Evolutionary conservation across 1,140 invertebrate genomes (phyloP).

Genomic region (Centruroides vittatus): DNA sequence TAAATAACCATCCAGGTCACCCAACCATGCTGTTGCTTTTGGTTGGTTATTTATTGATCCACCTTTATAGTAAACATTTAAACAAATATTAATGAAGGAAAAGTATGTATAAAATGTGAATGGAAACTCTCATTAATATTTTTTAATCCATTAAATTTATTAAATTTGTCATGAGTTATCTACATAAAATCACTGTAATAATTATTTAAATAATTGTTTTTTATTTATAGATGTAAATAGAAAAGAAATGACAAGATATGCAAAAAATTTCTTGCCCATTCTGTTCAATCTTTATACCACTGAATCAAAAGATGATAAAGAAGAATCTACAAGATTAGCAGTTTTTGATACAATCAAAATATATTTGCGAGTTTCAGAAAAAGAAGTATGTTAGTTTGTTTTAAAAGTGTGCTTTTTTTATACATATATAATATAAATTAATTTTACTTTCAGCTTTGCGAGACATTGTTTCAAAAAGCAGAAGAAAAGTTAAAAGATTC

Average conservation of each 20-base stretch:
- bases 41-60: too few relatives aligned
- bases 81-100: too few relatives aligned
- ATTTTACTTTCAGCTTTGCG: conserved; percentile 31
- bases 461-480: conserved; percentile 53
- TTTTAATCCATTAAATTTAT: too few relatives aligned
- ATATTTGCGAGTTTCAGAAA: conserved; percentile 51
- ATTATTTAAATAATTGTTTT: neutral
- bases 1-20: too few relatives aligned
- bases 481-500: conserved; percentile 40
- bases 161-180: too few relatives aligned
- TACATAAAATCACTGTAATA: too few relatives aligned
- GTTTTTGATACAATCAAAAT: conserved; percentile 62
- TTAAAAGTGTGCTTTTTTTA: neutral
- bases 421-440: neutral
- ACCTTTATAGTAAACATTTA: too few relatives aligned
- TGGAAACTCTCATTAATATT: too few relatives aligned
- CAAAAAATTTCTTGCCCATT: conserved; percentile 83
- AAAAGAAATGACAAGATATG: conserved; percentile 43
- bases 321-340: conserved; percentile 56
- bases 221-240: conserved; percentile 40
- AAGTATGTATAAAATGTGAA: too few relatives aligned
- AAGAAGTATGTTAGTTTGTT: conserved; percentile 7
- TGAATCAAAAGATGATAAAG: conserved; percentile 48
- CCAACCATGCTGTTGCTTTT: too few relatives aligned
- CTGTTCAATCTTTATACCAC: conserved; percentile 79